A percentile compares a stretch with the other conserved stretches of the same genome.
Conservation (phyloP, 2,797 vertebrate genomes). For the Hoplostethus mediterraneus region DNA sequence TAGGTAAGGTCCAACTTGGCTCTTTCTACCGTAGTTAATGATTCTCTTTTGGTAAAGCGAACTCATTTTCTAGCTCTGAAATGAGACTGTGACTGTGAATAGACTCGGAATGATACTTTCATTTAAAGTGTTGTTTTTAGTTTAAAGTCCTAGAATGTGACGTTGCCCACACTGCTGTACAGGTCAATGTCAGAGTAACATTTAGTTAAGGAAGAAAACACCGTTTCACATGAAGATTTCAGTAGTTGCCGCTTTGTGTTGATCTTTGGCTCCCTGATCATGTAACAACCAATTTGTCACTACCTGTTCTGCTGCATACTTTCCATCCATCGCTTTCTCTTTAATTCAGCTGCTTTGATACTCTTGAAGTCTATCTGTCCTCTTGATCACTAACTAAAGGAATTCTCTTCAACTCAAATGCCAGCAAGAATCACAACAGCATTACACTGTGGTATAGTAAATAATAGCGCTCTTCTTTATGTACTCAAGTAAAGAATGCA, state of each 20-base stretch:
- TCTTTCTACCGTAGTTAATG: neutral
- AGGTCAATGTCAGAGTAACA: conserved; percentile 2
- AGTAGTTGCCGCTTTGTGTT: conserved; percentile 28
- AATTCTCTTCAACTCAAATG: neutral
- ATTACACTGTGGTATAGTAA: neutral
- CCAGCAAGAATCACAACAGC: neutral
- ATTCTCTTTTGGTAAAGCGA: conserved; percentile 13
- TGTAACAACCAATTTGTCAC: conserved; percentile 31
- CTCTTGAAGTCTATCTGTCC: conserved; percentile 6
- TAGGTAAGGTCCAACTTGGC: conserved; percentile 64
- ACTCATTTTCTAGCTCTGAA: neutral
- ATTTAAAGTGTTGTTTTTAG: conserved; percentile 9
- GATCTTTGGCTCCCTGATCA: conserved; percentile 6
- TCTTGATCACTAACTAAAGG: conserved; percentile 16
- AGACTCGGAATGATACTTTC: conserved; percentile 19
- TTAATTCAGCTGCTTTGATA: conserved; percentile 11
- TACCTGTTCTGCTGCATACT: conserved; percentile 77
- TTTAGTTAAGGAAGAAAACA: neutral
- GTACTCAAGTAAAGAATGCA: neutral
- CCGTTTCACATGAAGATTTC: conserved; percentile 1
- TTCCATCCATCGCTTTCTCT: conserved; percentile 14
- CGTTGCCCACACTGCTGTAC: neutral
- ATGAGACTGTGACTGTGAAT: neutral
- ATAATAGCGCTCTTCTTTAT: neutral
- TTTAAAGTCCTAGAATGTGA: conserved; percentile 4